These are phyloP conservation scores for Ctenochaetus hawaiiensis DNA, from an alignment of 2,797 vertebrate genomes.

Conservation along the genomic window DNA sequence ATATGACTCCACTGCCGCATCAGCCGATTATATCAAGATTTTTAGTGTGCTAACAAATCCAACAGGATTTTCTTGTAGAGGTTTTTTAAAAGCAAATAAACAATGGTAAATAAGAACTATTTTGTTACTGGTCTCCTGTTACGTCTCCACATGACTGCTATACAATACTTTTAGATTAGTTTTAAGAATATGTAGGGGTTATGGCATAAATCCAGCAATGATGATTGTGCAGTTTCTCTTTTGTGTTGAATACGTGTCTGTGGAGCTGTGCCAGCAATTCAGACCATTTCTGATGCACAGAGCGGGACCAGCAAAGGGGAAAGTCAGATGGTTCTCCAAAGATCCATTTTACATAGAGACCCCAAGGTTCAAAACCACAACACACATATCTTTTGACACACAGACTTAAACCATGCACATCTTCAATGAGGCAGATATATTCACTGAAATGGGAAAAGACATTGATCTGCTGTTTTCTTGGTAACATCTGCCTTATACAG, in stretches of 20 bases:
- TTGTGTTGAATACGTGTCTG: constrained; percentile 43
- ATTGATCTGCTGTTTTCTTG: constrained; percentile 38
- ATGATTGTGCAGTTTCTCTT: constrained; percentile 64
- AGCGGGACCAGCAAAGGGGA: constrained; percentile 42
- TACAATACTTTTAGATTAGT: constrained; percentile 63
- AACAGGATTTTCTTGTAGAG: constrained; percentile 62
- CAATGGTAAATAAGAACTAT: constrained; percentile 72
- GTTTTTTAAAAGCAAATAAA: constrained; percentile 67
- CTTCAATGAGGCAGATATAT: constrained; percentile 46
- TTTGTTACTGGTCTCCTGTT: constrained; percentile 76
- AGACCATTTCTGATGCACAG: constrained; percentile 61
- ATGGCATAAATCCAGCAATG: constrained; percentile 51
- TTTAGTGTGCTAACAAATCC: constrained; percentile 48
- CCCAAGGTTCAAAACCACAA: constrained; percentile 54
- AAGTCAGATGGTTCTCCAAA: constrained; percentile 22
- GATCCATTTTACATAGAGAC: constrained; percentile 37
- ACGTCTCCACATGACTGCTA: constrained; percentile 61
- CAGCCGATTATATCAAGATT: constrained; percentile 50
- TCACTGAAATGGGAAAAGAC: constrained; percentile 32
- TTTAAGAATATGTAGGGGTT: constrained; percentile 53
- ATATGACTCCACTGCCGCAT: constrained; percentile 67
- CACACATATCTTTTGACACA: constrained; percentile 46
- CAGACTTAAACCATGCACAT: constrained; percentile 15
- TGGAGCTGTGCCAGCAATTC: constrained; percentile 46
- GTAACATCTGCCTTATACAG: constrained; percentile 26